Base-by-base conservation (phyloP, 37 sponge, comb jelly and placozoan genomes). In the Ephydatia muelleri region DNA sequence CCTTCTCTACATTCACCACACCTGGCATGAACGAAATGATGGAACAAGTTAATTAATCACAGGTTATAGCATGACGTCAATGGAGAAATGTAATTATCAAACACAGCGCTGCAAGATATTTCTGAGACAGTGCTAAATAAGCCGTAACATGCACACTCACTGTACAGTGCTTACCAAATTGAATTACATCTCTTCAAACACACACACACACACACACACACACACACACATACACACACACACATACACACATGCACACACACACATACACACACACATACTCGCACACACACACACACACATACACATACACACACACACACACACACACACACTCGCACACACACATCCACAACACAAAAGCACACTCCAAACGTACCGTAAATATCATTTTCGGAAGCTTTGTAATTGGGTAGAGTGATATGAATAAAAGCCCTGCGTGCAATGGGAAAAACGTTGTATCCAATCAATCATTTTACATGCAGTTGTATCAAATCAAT, bases 271-370 rank as follows among this genome's bases (percentile, higher is more conserved):
- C 70, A 77, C 80, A 80, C 57, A 57, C 57, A 57, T 21, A 57
- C 80, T 9, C 80, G 65, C 80, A 64, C 35, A 64, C 66, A 64
- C 80, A 64, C 35, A 79, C 80, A 79, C 80, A 79, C 80, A 79
- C 66, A 64, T 34, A 48, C 79, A 49, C 65, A 78, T 64, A 78
- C 79, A 78, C 57, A 78, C 79, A 49, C 79, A 78, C 79, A 49
- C 79, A 78, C 79, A 49, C 79, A 43, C 43, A 43, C 43, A 43
- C 43, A 43, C 43, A 43, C 43, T 9, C 43, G 6, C 43, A 78
- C 79, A 81, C 82, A 81, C 72, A 68, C 82, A 81, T 6, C 3
- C 43, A 43, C 43, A 9, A 43, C 43, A 43, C 43, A 43, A 39
- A 81, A 69, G 67, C 72, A 81, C 82, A 81, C 47, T 33, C 9